A percentile compares a stretch with the other conserved stretches of the same genome.
These are phyloP conservation scores for Corella eumyota DNA, from an alignment of 23 tunicate species.

Conservation along the genomic window DNA sequence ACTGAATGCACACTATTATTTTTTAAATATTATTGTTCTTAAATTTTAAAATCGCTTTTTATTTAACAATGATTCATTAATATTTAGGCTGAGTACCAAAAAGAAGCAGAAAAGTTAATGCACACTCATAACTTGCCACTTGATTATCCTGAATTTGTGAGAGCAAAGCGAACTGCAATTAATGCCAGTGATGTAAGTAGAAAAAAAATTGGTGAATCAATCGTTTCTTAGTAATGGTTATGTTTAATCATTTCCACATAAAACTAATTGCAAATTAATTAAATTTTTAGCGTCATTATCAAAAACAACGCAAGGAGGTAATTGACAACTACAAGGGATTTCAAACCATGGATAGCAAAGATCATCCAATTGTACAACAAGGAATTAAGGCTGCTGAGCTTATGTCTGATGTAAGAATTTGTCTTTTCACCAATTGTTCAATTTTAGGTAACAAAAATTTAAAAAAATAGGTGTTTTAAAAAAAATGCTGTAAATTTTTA, in stretches of 20 bases:
- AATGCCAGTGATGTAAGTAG: slow-evolving; percentile 78
- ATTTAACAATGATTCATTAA: too few relatives aligned
- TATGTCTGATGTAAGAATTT: slow-evolving; percentile 56
- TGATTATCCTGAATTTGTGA: slow-evolving; percentile 85
- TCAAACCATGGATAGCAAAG: slow-evolving; percentile 78
- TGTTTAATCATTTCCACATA: too few relatives aligned
- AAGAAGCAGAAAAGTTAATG: slow-evolving; percentile 83
- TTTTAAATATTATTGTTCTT: too few relatives aligned
- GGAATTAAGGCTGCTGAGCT: slow-evolving; percentile 92
- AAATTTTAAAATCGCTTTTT: too few relatives aligned
- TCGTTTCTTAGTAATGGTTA: too few relatives aligned
- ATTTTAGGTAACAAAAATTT: too few relatives aligned
- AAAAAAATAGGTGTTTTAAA: too few relatives aligned
- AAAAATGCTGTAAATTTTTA: slow-evolving; percentile 5
- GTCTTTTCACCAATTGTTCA: too few relatives aligned
- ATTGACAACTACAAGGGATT: slow-evolving; percentile 77
- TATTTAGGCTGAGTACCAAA: slow-evolving; percentile 50
- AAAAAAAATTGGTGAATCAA: background rate
- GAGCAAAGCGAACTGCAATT: slow-evolving; percentile 62
- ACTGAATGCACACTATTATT: too few relatives aligned
- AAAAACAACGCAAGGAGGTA: slow-evolving; percentile 56
- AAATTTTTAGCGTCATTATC: slow-evolving; percentile 48
- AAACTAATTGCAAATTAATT: too few relatives aligned
- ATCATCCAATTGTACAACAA: slow-evolving; percentile 88
- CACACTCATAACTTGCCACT: slow-evolving; percentile 81